phyloP scores from a whole-genome alignment of 2,888 invertebrate species.

The Plutella xylostella region DNA sequence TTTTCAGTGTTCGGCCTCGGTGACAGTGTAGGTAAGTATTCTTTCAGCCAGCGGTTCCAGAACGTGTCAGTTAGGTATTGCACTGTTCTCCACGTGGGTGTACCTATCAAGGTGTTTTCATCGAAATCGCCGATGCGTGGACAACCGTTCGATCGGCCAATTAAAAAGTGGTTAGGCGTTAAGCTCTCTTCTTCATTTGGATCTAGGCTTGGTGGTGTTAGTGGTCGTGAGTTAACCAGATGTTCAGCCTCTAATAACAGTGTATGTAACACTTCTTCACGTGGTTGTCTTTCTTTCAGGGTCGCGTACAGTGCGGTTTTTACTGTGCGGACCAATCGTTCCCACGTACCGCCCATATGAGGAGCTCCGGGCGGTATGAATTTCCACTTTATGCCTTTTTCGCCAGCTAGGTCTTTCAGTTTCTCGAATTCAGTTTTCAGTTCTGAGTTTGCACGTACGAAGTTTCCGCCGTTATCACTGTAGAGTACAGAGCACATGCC shows the following conservation, averaged over 20 bases:
- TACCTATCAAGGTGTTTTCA: too few species aligned
- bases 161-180: not conserved
- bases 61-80: too few species aligned
- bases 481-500: too few species aligned
- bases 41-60: not conserved
- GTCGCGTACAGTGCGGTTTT: not conserved
- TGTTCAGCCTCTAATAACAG: not conserved
- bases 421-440: not conserved
- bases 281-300: not conserved
- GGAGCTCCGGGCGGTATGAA: not conserved
- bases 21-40: not conserved
- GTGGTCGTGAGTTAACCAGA: not conserved
- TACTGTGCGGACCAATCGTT: not conserved
- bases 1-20: too few species aligned
- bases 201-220: too few species aligned
- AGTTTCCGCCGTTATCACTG: too few species aligned
- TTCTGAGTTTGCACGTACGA: not conserved
- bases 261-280: not conserved
- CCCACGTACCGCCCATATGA: too few species aligned
- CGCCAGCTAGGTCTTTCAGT: not conserved
- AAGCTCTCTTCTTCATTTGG: too few species aligned
- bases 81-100: too few species aligned
- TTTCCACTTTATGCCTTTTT: not conserved
- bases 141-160: too few species aligned
- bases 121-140: too few species aligned